Evolutionary conservation across 2,797 vertebrate species (phyloP).

Genomic region (Sarcoramphus papa): DNA sequence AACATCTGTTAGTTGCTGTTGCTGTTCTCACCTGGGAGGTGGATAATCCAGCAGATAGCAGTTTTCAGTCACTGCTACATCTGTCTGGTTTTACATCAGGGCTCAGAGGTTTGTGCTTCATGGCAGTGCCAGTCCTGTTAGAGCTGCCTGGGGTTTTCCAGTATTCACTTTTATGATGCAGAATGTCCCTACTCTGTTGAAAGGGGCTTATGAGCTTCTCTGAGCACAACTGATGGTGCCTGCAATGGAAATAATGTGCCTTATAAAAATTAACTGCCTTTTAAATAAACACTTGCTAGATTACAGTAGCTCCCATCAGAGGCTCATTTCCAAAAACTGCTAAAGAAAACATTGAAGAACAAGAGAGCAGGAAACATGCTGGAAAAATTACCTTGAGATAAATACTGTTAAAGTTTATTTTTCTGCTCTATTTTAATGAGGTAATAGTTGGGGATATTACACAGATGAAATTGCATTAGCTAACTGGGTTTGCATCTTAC

Average conservation of each 20-base stretch:
- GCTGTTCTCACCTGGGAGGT: not conserved
- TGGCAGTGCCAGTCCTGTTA: not conserved
- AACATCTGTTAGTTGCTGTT: not conserved
- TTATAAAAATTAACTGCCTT: not conserved
- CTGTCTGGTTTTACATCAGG: not conserved
- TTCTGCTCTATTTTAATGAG: not conserved
- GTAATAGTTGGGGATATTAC: not conserved
- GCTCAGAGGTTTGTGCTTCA: not conserved
- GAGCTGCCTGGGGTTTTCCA: not conserved
- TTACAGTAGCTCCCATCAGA: not conserved
- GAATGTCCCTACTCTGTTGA: not conserved
- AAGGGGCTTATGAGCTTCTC: not conserved
- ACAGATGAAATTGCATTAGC: not conserved
- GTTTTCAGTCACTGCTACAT: not conserved
- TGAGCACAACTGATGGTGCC: not conserved
- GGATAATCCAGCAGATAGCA: not conserved
- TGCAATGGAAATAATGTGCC: not conserved
- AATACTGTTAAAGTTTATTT: not conserved
- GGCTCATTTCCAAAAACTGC: not conserved
- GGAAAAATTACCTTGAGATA: not conserved
- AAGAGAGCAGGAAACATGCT: not conserved
- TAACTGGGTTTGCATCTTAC: not conserved
- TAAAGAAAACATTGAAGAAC: not conserved
- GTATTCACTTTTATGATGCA: not conserved
- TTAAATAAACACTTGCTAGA: not conserved